A percentile compares a stretch with the other conserved stretches of the same genome.
Evolutionary conservation across 2,113 vertebrate species (phyloP).

Genomic region (Notarius quadriscutis): DNA sequence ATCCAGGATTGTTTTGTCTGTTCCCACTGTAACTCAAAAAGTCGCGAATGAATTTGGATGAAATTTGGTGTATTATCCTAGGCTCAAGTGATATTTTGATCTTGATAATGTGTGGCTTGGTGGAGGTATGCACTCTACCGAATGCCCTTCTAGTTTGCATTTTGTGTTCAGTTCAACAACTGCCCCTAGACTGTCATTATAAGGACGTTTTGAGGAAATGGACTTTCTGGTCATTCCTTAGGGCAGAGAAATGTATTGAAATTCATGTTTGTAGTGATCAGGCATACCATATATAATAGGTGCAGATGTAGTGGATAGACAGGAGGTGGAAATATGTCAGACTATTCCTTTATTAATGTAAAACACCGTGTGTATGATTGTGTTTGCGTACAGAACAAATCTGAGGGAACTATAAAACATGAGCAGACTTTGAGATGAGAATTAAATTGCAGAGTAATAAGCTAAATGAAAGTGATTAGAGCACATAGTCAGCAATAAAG

Average conservation of each 20-base stretch:
- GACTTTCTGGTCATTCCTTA: background rate
- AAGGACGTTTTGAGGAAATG: background rate
- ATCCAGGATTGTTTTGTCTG: too few species aligned
- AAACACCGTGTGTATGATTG: background rate
- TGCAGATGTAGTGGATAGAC: background rate
- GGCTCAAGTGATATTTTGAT: too few species aligned
- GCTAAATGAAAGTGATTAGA: slow-evolving; percentile 44
- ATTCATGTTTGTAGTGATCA: background rate
- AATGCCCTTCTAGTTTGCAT: too few species aligned
- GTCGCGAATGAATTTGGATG: too few species aligned
- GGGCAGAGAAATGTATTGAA: background rate
- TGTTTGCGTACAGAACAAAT: background rate
- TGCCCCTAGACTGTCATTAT: background rate
- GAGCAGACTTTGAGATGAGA: background rate
- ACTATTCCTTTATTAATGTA: background rate
- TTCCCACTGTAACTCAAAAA: too few species aligned
- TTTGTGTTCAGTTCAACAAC: background rate
- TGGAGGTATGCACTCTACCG: too few species aligned
- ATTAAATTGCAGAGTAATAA: slow-evolving; percentile 15
- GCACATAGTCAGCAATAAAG: background rate
- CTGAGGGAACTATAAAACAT: background rate
- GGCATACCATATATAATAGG: background rate
- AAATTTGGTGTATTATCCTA: too few species aligned
- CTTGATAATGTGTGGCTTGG: too few species aligned
- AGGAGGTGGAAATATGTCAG: background rate